Evolutionary conservation across 92 coral and sea anemone genomes (phyloP), one percentile per base, ranked within the genome.

Genomic region (Zoanthus sociatus): DNA sequence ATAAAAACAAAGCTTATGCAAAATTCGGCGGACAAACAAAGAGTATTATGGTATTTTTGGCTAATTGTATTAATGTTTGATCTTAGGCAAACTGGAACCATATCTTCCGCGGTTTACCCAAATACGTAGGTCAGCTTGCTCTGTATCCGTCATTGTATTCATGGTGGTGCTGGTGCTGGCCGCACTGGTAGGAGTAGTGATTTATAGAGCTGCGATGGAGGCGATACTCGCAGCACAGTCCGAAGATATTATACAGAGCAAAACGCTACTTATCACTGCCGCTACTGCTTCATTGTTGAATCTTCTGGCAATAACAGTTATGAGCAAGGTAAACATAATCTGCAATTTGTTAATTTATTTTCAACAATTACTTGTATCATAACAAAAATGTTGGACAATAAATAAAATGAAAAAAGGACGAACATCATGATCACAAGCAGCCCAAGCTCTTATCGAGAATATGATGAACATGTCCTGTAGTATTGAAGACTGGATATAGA

Each of bases 121-220:
- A 15, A 82, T 91, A 3, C 88, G 96, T 33, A 92, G 93, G 8
- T 81, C 88, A 13, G 89, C 96, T 0, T 95, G 98, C 66, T 94
- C 95, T 13, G 20, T 94, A 17, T 82, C 90, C 2, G 58, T 95
- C 9, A 91, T 97, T 32, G 26, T 70, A 17, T 87, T 93, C 64
- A 97, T 95, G 99, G 91, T 97, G 6, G 10, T 90, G 0, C 82
- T 97, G 3, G 99, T 95, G 7, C 78, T 97, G 33, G 99, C 92
- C 6, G 94, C 99, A 1, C 82, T 97, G 5, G 95, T 93, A 20
- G 99, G 98, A 7, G 96, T 97, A 1, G 91, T 97, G 6, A 88
- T 97, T 15, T 97, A 97, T 89, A 63, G 99, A 30, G 98, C 99
- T 9, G 95, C 96, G 1, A 83, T 97, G 48, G 92, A 91, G 4